Evolutionary conservation across 2,888 invertebrate genomes (phyloP), one percentile per base, ranked within the genome.

Genomic region (Agrochola circellaris): DNA sequence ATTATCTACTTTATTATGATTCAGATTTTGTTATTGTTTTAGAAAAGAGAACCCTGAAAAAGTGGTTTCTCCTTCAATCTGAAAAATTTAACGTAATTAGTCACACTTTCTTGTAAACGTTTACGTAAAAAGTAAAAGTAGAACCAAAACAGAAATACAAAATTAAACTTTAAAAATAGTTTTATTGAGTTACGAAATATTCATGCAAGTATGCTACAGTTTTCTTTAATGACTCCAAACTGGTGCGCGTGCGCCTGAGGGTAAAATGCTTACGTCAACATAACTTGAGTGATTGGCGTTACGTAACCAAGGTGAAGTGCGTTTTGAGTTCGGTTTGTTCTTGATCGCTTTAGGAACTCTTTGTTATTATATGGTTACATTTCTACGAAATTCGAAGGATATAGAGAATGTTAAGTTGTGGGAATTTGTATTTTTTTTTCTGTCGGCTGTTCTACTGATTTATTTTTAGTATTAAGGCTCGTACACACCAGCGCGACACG

Each of bases 241-340:
- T 79, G 66, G 76, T 77, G 76, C 76, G 60, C 48, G 15, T n/a
- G 17, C 26, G 73, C 75, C 77, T n/a, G n/a, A 66, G 83, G 83
- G 70, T 78, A 78, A 77, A 78, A 75, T 64, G 73, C 75, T 87
- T 81, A 87, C 85, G 81, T 89, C 88, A 82, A 65, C 56, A 64
- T 73, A 77, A 62, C 75, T 83, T 83, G 84, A 88, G 82, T 85
- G 89, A 89, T 87, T 86, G 89, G 64, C 48, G 56, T 87, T 86
- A 84, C 81, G 80, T 74, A 81, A 89, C 58, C 78, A 89, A 89
- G 85, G 89, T 89, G 73, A 85, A 82, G 81, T 85, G 75, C 77
- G 72, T 78, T 61, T 76, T 26, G 56, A 48, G 79, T 80, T 73
- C 26, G 51, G 45, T 54, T 68, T 64, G 60, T 51, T 48, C 62